These are phyloP conservation scores for Anas bahamensis DNA, from an alignment of 2,797 vertebrate species.

Conservation along the genomic window DNA sequence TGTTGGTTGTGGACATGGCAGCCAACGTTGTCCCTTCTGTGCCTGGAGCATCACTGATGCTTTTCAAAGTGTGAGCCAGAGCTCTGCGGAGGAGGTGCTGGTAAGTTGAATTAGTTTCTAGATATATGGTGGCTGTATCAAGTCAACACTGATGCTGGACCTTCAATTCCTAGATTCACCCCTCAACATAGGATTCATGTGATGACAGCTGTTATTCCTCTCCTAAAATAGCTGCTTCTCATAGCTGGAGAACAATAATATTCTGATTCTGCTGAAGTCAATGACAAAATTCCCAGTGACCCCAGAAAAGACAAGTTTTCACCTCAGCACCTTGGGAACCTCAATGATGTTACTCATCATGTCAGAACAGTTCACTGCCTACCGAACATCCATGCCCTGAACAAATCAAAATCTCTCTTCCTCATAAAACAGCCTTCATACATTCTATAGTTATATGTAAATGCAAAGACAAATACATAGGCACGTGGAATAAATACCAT, in stretches of 20 bases:
- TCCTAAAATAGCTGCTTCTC: not conserved
- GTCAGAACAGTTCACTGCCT: not conserved
- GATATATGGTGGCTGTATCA: not conserved
- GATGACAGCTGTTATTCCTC: not conserved
- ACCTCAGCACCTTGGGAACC: not conserved
- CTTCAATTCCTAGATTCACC: not conserved
- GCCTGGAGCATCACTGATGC: not conserved
- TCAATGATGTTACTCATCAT: not conserved
- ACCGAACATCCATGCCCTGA: not conserved
- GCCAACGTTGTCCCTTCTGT: not conserved
- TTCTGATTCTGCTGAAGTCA: not conserved
- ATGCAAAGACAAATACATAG: not conserved
- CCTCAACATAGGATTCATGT: not conserved
- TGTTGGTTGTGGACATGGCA: not conserved
- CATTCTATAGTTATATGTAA: not conserved
- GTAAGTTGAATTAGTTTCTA: not conserved
- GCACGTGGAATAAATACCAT: rapidly evolving
- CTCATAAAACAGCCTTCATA: not conserved
- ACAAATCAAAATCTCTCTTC: not conserved
- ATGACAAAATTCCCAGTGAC: not conserved
- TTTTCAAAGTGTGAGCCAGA: not conserved
- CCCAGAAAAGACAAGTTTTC: not conserved
- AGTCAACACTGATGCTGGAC: not conserved
- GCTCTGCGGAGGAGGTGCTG: not conserved
- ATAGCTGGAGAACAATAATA: not conserved